Base-by-base conservation (phyloP, 2,888 invertebrate species). In the Bellardia pandia region DNA sequence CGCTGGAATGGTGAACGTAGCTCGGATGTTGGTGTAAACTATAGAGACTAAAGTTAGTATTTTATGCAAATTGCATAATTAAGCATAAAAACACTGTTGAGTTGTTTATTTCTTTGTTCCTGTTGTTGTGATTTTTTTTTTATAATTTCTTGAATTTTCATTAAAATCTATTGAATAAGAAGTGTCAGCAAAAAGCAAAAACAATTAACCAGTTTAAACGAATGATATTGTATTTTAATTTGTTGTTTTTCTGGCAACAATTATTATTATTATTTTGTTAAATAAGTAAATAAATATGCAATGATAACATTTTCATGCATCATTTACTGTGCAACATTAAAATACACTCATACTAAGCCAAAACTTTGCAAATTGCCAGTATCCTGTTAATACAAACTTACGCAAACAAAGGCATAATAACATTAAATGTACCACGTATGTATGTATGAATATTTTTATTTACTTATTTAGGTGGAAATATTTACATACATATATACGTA, bases 41-140 rank as follows among this genome's bases (percentile, higher is more conserved):
- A 69, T 69, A 51, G 58, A 79, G 58, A 79, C 72, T 56, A 69
- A 76, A 86, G 81, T 77, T 83, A 75, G 81, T 82, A 86, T 86
- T 88, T 89, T 90, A 90, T 90, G 90, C 88, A 90, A 90, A 90
- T 90, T 90, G 90, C 90, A 90, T 90, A 90, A 90, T 90, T 90
- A 90, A 90, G 89, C 90, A 89, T 88, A 89, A 90, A 90, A 87
- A 82, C 90, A 89, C 84, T 89, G 83, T 86, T 76, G 72, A 74
- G 79, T 33, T 80, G 42, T 71, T 33, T 45, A 30, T 37, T 37
- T 68, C 13, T 82, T 60, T 66, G 23, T 60, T 53, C 66, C 68
- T 56, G 33, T 68, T 5, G 11, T 23, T 42, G 16, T 13, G 3
- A 13, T 51, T 45, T 23, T 66, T 37, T 37, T 66, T 66, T 48